Percentiles rank a stretch among this genome's conserved stretches.
These are phyloP conservation scores for Macrobrachium nipponense DNA, from an alignment of 1,140 invertebrate genomes.

Conservation along the genomic window DNA sequence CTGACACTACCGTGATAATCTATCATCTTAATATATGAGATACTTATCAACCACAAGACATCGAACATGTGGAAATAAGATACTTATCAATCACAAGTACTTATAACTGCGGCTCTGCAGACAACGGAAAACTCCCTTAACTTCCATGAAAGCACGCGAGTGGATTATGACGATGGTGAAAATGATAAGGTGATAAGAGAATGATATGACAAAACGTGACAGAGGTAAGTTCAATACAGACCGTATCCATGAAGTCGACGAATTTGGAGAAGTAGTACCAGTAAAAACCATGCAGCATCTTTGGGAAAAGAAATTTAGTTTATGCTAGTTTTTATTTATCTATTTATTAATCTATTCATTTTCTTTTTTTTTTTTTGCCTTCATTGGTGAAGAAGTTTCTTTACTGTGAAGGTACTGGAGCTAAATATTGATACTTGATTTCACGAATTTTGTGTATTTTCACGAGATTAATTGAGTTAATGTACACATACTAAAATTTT, in stretches of 20 bases:
- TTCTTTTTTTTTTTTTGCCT: not conserved
- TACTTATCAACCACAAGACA: too few species aligned
- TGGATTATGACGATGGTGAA: not conserved
- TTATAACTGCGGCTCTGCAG: not conserved
- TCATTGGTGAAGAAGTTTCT: not conserved
- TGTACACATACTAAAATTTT: too few species aligned
- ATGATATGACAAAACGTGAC: not conserved
- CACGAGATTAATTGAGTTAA: too few species aligned
- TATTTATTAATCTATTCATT: too few species aligned
- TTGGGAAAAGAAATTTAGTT: slow-evolving; percentile 52
- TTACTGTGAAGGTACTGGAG: too few species aligned
- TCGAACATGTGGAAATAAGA: too few species aligned
- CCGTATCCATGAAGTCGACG: slow-evolving; percentile 91
- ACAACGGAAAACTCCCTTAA: not conserved
- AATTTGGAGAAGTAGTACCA: slow-evolving; percentile 95
- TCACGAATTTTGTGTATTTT: too few species aligned
- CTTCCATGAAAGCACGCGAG: not conserved
- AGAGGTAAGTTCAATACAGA: slow-evolving; percentile 12
- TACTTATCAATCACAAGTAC: not conserved
- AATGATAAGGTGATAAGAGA: not conserved
- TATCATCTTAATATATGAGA: too few species aligned
- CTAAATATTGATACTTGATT: too few species aligned
- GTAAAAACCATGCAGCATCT: slow-evolving; percentile 74
- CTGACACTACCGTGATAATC: too few species aligned
- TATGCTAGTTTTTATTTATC: not conserved